These are phyloP conservation scores for Catocala nupta DNA, from an alignment of 2,888 invertebrate species.

Conservation along the genomic window DNA sequence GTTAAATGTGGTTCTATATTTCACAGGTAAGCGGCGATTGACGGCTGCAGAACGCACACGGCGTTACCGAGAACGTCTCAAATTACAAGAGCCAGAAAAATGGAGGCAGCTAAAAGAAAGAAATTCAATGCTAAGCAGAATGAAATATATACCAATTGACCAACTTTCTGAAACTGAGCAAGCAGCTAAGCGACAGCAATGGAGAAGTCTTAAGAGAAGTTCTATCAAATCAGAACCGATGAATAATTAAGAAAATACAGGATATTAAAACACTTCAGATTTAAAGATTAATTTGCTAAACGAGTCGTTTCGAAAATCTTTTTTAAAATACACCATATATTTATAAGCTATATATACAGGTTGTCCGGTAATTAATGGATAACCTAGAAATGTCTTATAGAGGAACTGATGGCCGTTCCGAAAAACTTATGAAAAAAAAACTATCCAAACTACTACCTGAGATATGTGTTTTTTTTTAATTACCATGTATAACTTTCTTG, in stretches of 20 bases:
- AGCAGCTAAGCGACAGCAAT: background rate
- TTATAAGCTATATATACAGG: too few relatives aligned
- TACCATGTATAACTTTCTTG: too few relatives aligned
- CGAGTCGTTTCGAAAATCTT: too few relatives aligned
- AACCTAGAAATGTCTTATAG: too few relatives aligned
- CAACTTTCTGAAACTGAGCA: background rate
- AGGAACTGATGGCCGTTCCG: too few relatives aligned
- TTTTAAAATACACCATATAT: too few relatives aligned
- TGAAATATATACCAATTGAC: background rate
- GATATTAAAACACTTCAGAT: background rate
- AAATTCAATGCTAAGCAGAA: background rate
- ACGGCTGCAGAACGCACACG: background rate
- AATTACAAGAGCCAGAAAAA: conserved; percentile 3
- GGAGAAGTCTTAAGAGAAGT: background rate
- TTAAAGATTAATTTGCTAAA: too few relatives aligned
- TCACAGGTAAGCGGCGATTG: background rate
- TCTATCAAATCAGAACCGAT: background rate
- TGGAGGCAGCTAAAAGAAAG: background rate
- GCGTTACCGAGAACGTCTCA: conserved; percentile 1
- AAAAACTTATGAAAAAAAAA: too few relatives aligned
- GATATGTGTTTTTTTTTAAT: too few relatives aligned
- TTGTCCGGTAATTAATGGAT: too few relatives aligned
- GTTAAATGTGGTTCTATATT: too few relatives aligned
- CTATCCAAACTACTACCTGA: too few relatives aligned
- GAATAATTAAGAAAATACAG: background rate